Conservation (phyloP, 2,113 vertebrate genomes). For the Protobothrops mucrosquamatus region DNA sequence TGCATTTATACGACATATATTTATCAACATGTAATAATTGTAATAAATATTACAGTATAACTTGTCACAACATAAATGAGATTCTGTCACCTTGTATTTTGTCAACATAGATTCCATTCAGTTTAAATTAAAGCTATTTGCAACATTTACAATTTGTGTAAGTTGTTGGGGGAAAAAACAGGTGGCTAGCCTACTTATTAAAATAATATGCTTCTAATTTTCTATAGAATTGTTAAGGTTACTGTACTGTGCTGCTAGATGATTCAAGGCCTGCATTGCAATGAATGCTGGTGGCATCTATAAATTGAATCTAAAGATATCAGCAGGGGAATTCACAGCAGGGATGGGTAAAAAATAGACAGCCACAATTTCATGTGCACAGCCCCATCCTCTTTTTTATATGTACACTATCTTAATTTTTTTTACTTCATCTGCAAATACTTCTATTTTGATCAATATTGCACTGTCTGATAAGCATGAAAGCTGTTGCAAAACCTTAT, state of each 20-base stretch:
- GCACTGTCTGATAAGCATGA: not conserved
- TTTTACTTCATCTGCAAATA: not conserved
- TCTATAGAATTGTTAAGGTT: not conserved
- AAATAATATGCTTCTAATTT: not conserved
- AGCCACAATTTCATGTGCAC: not conserved
- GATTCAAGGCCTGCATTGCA: not conserved
- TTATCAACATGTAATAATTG: not conserved
- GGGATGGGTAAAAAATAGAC: not conserved
- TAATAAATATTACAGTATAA: conserved; percentile 20
- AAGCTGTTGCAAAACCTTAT: not conserved
- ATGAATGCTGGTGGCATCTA: not conserved
- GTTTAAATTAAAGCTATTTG: conserved; percentile 26
- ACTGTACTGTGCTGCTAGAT: not conserved
- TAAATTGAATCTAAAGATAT: not conserved
- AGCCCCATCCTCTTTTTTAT: not conserved
- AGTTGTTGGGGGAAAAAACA: not conserved
- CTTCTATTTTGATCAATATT: not conserved
- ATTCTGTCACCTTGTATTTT: conserved; percentile 5
- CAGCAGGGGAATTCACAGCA: not conserved
- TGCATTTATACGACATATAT: conserved; percentile 14
- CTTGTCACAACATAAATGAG: not conserved
- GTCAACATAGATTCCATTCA: not conserved
- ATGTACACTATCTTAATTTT: not conserved
- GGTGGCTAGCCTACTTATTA: not conserved
- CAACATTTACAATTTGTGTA: not conserved